These are phyloP conservation scores for Amphimedon queenslandica DNA, from an alignment of 37 sponge, comb jelly and placozoan species.

Conservation along the genomic window DNA sequence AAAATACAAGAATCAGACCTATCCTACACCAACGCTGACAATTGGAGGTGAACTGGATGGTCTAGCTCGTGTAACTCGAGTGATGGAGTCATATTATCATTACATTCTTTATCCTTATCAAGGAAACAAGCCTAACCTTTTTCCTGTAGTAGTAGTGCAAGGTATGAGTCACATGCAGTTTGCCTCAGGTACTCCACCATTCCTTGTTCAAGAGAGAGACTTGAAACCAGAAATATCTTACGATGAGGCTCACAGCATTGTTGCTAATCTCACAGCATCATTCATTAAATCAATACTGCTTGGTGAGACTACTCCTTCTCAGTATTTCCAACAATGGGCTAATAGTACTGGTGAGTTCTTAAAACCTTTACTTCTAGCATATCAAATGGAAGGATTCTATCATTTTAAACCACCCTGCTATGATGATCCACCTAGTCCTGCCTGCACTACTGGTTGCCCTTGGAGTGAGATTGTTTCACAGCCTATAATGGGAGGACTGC, in stretches of 20 bases:
- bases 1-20: slow-evolving; percentile 37
- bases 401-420: slow-evolving; percentile 73
- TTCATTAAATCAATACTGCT: neutral
- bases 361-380: slow-evolving; percentile 58
- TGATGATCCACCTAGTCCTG: slow-evolving; percentile 41
- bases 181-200: slow-evolving; percentile 45
- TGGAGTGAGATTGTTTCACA: slow-evolving; percentile 41
- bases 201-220: slow-evolving; percentile 40
- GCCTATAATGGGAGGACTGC: slow-evolving; percentile 53
- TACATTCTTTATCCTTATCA: slow-evolving; percentile 20
- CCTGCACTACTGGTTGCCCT: slow-evolving; percentile 46
- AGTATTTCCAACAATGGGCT: neutral
- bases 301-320: neutral
- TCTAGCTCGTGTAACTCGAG: slow-evolving; percentile 60
- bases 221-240: slow-evolving; percentile 58
- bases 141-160: slow-evolving; percentile 56
- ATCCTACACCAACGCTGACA: slow-evolving; percentile 65
- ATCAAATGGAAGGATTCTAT: slow-evolving; percentile 62
- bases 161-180: slow-evolving; percentile 77
- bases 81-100: slow-evolving; percentile 73
- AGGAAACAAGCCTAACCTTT: slow-evolving; percentile 8
- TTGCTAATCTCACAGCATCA: slow-evolving; percentile 17
- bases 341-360: slow-evolving; percentile 29
- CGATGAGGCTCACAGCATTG: slow-evolving; percentile 41
- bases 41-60: slow-evolving; percentile 85